Evolutionary conservation across 2,797 vertebrate species (phyloP), one percentile per base, ranked within the genome.

Genomic region (Petrocephalus schoutedeni): DNA sequence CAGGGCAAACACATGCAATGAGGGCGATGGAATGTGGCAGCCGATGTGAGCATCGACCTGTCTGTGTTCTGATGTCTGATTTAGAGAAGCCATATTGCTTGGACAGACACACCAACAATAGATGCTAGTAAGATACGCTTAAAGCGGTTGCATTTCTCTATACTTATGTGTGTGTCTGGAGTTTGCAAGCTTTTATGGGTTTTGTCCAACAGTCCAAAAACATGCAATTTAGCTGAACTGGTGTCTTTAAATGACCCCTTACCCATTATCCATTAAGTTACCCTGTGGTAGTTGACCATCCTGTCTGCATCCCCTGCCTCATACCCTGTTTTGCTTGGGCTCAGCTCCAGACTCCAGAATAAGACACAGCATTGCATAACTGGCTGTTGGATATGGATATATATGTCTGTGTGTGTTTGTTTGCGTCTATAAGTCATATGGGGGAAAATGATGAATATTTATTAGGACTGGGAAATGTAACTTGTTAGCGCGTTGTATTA

Each of bases 1-100:
- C 88, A 54, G 84, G 89, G 89, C 86, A 87, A 91, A 80, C 89
- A 91, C 90, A 90, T 91, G 92, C 91, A 89, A 89, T 90, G 90
- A 74, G 90, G 88, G 89, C 89, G 92, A 88, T 12, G 23, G 80
- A 36, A 21, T 19, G 9, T 16, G 61, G 61, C 71, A n/a, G 53
- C 61, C 16, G 58, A 16, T 87, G 23, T 23, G 16, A 61, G 45
- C n/a, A 53, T 32, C 67, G 4, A 16, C 32, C 16, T 67, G 41
- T 59, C 36, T 53, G 54, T 67, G 5, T 53, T 23, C 58, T 90
- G 89, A 90, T 89, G 90, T 92, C 89, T 89, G 91, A 92, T 89
- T 93, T 89, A 91, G 89, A 91, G 89, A 91, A 91, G 92, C 89
- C 90, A 92, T 92, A 91, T 67, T 61, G 32, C 89, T 21, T 87